Evolutionary conservation across 2,113 vertebrate species (phyloP).

Genomic region (Cyanistes caeruleus): DNA sequence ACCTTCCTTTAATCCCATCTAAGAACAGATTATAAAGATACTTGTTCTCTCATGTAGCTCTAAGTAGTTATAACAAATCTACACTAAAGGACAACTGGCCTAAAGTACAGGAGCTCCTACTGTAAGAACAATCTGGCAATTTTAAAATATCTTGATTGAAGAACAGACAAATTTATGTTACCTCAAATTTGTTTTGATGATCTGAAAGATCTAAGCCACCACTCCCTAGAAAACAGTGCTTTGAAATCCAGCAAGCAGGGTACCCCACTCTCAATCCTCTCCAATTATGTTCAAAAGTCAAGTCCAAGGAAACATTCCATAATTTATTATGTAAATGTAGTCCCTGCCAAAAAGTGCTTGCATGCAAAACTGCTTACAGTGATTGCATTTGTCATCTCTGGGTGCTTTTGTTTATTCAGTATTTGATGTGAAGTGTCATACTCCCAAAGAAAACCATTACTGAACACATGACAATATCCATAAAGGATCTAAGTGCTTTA

Average conservation of each 20-base stretch:
- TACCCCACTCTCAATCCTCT: background rate
- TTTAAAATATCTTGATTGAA: background rate
- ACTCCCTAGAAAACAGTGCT: background rate
- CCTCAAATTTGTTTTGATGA: background rate
- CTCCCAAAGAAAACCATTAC: background rate
- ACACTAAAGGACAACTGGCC: background rate
- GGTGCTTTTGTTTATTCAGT: background rate
- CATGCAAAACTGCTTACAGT: background rate
- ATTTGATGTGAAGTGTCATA: background rate
- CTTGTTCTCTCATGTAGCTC: background rate
- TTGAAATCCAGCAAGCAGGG: background rate
- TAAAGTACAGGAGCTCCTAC: background rate
- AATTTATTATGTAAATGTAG: background rate
- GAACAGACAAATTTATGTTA: background rate
- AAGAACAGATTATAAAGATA: constrained; percentile 17
- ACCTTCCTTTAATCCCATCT: constrained; percentile 34
- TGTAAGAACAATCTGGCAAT: background rate
- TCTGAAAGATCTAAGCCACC: background rate
- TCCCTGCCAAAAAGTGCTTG: background rate
- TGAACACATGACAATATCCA: background rate
- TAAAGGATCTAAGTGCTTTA: background rate
- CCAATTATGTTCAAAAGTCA: background rate
- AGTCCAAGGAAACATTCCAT: background rate
- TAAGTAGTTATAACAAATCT: background rate
- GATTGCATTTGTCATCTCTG: background rate